A percentile compares a stretch with the other conserved stretches of the same genome.
Conservation (phyloP, 2,888 invertebrate species). For the Onthophagus sagittarius region DNA sequence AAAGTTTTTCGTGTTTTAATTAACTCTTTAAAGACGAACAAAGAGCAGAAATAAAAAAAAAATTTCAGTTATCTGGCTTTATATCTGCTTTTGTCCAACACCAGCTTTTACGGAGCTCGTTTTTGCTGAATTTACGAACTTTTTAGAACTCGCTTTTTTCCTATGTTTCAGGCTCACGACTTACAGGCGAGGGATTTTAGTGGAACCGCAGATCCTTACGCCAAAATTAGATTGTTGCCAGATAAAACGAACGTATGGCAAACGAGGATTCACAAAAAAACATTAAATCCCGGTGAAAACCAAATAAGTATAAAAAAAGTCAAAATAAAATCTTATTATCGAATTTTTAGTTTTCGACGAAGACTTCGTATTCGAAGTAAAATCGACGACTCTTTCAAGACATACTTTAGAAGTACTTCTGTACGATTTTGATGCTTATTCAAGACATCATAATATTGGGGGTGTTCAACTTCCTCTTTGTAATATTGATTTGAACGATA, state of each 20-base stretch:
- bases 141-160: too few species aligned
- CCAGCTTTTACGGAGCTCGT: too few species aligned
- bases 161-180: slow-evolving; percentile 48
- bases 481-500: slow-evolving; percentile 55
- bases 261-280: slow-evolving; percentile 61
- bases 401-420: slow-evolving; percentile 59
- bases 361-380: slow-evolving; percentile 64
- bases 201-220: slow-evolving; percentile 64
- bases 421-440: slow-evolving; percentile 64
- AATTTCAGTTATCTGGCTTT: too few species aligned
- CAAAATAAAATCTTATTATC: neutral
- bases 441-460: slow-evolving; percentile 62
- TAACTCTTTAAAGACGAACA: too few species aligned
- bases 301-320: neutral
- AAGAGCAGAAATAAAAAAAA: too few species aligned
- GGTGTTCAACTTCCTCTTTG: slow-evolving; percentile 56
- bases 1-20: too few species aligned
- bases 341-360: slow-evolving; percentile 58
- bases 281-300: slow-evolving; percentile 58
- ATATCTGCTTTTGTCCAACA: too few species aligned
- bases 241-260: slow-evolving; percentile 61
- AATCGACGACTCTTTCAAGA: slow-evolving; percentile 51
- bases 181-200: slow-evolving; percentile 57
- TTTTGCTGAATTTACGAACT: too few species aligned
- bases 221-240: slow-evolving; percentile 59